phyloP scores from a whole-genome alignment of 53 echinoderm and acorn worm genomes.

The Glandiceps talaboti region DNA sequence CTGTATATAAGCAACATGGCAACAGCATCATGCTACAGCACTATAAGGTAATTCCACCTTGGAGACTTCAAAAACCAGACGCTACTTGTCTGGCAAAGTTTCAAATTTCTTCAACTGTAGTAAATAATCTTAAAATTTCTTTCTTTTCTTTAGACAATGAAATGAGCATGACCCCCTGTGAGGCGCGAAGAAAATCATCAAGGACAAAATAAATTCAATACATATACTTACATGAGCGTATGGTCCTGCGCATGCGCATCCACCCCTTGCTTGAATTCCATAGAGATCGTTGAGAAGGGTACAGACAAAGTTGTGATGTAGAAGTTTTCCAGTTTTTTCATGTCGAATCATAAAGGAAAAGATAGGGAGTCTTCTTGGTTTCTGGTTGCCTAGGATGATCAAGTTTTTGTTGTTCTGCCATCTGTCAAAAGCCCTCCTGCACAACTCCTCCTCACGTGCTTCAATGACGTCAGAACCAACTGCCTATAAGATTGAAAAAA shows the following conservation, averaged over 20 bases:
- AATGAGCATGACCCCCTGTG: too few species aligned
- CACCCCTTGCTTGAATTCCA: constrained; percentile 90
- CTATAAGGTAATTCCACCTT: too few species aligned
- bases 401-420: constrained; percentile 72
- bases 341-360: constrained; percentile 86
- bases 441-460: constrained; percentile 55
- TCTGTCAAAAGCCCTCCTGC: constrained; percentile 70
- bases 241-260: constrained; percentile 94
- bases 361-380: constrained; percentile 70
- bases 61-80: too few species aligned
- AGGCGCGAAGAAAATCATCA: too few species aligned
- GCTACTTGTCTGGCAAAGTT: too few species aligned
- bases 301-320: constrained; percentile 90
- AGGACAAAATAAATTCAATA: too few species aligned
- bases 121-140: background rate
- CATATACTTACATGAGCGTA: constrained; percentile 69
- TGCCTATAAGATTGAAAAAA: constrained; percentile 40
- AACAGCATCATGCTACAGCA: too few species aligned
- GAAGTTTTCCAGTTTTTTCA: constrained; percentile 55
- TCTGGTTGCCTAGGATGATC: constrained; percentile 56
- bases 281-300: constrained; percentile 82
- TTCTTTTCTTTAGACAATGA: background rate
- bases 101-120: too few species aligned
- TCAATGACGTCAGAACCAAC: constrained; percentile 68
- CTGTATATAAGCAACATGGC: too few species aligned